phyloP scores from a whole-genome alignment of 2,797 vertebrate species.

The Tenualosa ilisha region DNA sequence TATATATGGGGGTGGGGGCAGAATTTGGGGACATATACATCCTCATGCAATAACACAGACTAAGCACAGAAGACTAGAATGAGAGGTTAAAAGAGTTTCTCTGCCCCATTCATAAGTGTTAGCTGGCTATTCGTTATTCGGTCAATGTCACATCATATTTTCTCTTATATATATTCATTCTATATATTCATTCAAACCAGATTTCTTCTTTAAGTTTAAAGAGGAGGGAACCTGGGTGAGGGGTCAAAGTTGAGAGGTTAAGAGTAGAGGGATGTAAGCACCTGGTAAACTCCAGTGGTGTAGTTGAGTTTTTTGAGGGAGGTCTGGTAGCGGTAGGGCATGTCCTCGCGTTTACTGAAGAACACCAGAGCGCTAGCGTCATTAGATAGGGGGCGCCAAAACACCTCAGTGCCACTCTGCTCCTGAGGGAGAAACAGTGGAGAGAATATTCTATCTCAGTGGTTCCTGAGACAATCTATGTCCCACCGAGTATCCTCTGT shows the following conservation, averaged over 20 bases:
- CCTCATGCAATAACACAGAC: no score
- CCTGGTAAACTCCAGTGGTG: conserved; percentile 69
- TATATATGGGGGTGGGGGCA: no score
- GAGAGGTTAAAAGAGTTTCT: no score
- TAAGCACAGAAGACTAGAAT: no score
- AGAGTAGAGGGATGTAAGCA: conserved; percentile 38
- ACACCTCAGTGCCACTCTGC: conserved; percentile 82
- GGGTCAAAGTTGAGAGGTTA: background rate
- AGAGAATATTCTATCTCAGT: background rate
- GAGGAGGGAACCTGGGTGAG: background rate
- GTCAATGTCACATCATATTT: background rate
- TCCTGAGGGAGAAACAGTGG: conserved; percentile 66
- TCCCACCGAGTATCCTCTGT: no score
- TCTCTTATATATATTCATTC: no score
- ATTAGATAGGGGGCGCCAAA: conserved; percentile 75
- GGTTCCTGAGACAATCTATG: no score
- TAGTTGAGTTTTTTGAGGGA: conserved; percentile 80
- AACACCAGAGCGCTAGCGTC: conserved; percentile 81
- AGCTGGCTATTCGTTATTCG: background rate
- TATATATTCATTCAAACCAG: no score
- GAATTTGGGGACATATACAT: no score
- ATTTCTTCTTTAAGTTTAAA: no score
- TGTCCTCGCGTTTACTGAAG: conserved; percentile 87
- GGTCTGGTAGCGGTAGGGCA: conserved; percentile 83
- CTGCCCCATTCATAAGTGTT: no score